Percentiles rank a stretch among this genome's conserved stretches.
phyloP scores from a whole-genome alignment of 2,888 invertebrate species.

The Tetramorium bicarinatum region DNA sequence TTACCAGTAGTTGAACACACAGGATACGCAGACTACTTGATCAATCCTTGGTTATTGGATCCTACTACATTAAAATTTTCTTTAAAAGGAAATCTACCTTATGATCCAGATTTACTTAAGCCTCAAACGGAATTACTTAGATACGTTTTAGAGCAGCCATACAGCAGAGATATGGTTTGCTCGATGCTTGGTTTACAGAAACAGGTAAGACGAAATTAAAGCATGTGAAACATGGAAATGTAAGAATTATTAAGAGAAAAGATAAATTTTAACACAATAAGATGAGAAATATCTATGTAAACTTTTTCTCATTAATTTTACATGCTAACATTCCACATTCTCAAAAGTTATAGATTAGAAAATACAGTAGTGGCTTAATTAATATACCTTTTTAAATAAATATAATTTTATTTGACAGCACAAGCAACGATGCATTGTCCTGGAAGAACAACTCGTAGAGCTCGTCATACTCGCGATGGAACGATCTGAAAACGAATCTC shows the following conservation, averaged over 20 bases:
- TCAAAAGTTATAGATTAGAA: neutral
- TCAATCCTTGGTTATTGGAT: conserved; percentile 97
- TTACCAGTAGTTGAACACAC: conserved; percentile 97
- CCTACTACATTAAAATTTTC: conserved; percentile 92
- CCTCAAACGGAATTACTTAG: conserved; percentile 95
- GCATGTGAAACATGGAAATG: neutral
- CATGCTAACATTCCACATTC: neutral
- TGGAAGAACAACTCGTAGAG: conserved; percentile 97
- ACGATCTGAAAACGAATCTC: conserved; percentile 91
- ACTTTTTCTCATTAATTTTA: neutral
- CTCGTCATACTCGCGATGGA: conserved; percentile 97
- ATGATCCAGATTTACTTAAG: conserved; percentile 94
- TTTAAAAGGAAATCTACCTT: conserved; percentile 93
- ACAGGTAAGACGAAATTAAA: conserved; percentile 88
- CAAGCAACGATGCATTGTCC: conserved; percentile 94
- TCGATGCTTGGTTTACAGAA: conserved; percentile 97
- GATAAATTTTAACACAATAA: conserved; percentile 77
- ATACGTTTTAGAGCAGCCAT: conserved; percentile 97
- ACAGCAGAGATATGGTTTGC: conserved; percentile 98
- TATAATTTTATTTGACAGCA: conserved; percentile 86
- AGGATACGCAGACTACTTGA: conserved; percentile 95
- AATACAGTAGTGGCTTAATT: neutral
- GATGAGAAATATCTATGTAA: neutral
- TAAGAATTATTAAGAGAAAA: neutral
- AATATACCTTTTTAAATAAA: neutral